Conservation (phyloP, 2,797 vertebrate species). For the Mus minutoides region DNA sequence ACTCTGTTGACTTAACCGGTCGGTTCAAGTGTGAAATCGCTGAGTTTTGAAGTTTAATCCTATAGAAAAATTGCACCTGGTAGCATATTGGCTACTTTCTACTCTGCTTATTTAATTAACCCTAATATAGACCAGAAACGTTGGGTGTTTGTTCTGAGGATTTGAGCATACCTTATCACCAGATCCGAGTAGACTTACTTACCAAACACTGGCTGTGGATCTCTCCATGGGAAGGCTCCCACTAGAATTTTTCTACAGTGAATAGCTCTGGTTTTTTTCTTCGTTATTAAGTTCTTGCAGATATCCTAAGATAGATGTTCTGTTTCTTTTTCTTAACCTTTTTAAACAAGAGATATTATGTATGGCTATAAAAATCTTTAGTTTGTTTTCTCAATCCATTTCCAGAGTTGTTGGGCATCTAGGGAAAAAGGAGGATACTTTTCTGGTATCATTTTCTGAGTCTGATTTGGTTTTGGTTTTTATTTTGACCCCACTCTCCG, state of each 20-base stretch:
- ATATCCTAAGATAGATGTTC: conserved; percentile 7
- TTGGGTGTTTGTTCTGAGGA: conserved; percentile 26
- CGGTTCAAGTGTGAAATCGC: neutral
- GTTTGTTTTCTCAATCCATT: conserved; percentile 18
- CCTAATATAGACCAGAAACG: conserved; percentile 24
- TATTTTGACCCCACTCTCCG: neutral
- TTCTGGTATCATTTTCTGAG: conserved; percentile 20
- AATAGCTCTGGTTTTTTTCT: neutral
- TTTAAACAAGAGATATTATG: conserved; percentile 32
- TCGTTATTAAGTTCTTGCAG: neutral
- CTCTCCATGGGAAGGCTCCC: neutral
- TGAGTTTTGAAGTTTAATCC: conserved; percentile 19
- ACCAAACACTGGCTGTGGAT: conserved; percentile 11
- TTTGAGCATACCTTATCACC: conserved; percentile 20
- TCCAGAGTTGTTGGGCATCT: neutral
- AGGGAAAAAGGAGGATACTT: neutral
- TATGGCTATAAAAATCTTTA: conserved; percentile 49
- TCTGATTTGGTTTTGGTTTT: neutral
- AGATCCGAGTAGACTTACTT: conserved; percentile 51
- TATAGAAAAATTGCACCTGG: neutral
- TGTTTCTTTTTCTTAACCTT: conserved; percentile 24
- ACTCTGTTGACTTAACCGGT: conserved; percentile 55
- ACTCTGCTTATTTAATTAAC: conserved; percentile 59
- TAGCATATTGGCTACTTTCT: neutral
- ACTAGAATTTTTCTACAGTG: neutral